Base-by-base conservation (phyloP, 2,888 invertebrate genomes). In the Craniophora ligustri region DNA sequence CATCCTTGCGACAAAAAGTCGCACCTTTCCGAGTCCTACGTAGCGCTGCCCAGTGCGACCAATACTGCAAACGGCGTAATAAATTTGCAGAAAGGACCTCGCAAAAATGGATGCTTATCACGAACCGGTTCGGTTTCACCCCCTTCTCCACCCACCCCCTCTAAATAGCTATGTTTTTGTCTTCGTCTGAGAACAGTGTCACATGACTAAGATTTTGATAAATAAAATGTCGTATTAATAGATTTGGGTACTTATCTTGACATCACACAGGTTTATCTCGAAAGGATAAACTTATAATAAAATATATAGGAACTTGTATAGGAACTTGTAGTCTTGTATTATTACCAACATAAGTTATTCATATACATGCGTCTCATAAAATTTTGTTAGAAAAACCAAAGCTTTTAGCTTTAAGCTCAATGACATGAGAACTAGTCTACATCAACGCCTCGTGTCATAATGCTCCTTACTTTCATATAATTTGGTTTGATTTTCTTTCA, bases 41-140 rank as follows among this genome's bases (percentile, higher is more conserved):
- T 39, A 68, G 49, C 45, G 32, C 67, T 31, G 35, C 77, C 62
- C 66, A 68, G 42, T 59, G 53, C 55, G 68, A 59, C 78, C 79
- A 79, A 80, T 80, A 78, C 78, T 68, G 66, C 68, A 54, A 82
- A 79, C 79, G 75, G 65, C 73, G 71, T 79, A 82, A 82, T 82
- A 82, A 82, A 82, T 82, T 80, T 64, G 62, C 48, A 65, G 70
- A 68, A 70, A 73, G 74, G 75, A 74, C 65, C 61, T 70, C 67
- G 65, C 71, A 59, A 76, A 82, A 82, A 82, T 77, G 81, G 79
- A 84, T 79, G 83, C 82, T 84, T 84, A 83, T 84, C 83, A 82
- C 82, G 80, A 77, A 75, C 76, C 57, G 61, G 61, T 62, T 74
- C 72, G 77, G 76, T 73, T 55, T 48, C 44, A 44, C 46, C 44